Evolutionary conservation across 2,888 invertebrate genomes (phyloP), one percentile per base, ranked within the genome.

Genomic region (Lasius fuliginosus): DNA sequence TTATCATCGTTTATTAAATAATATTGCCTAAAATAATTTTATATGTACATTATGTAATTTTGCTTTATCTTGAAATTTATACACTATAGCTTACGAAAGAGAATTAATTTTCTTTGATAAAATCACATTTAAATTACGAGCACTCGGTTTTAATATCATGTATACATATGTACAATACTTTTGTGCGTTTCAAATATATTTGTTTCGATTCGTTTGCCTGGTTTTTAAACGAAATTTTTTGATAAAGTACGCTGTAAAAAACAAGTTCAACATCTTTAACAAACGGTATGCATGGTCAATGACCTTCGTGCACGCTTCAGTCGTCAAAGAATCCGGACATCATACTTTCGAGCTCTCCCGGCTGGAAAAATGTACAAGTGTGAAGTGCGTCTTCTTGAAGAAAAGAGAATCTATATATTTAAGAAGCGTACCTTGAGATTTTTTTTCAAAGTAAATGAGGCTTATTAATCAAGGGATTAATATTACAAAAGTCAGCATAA

Each of bases 281-380:
- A 49, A 79, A 23, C 60, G 73, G 27, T 60, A 67, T 65, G 73
- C 40, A 71, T 79, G 83, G 89, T 82, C 87, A 82, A 75, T 30
- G 81, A 88, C 82, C 84, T 84, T 85, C 30, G 30, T 27, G 0
- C 6, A 73, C 42, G 23, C 15, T 64, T 30, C 33, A 46, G n/a
- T 36, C 12, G 27, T 53, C 30, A 9, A 36, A 36, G 27, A 81
- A 75, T 74, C 36, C 42, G 42, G 6, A 46, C 36, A 30, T 49
- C 33, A 46, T 30, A 36, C 62, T 62, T 49, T 75, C 81, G 46
- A 56, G 23, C 15, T 46, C 30, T 74, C 18, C 9, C 11, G 23
- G n/a, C 3, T 49, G n/a, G 4, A 74, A 62, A 81, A 36, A 46
- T 74, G 12, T 15, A 40, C 5, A 76, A 56, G 9, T n/a, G 36